Evolutionary conservation across 2,797 vertebrate species (phyloP).

Genomic region (Phataginus tetradactyla): DNA sequence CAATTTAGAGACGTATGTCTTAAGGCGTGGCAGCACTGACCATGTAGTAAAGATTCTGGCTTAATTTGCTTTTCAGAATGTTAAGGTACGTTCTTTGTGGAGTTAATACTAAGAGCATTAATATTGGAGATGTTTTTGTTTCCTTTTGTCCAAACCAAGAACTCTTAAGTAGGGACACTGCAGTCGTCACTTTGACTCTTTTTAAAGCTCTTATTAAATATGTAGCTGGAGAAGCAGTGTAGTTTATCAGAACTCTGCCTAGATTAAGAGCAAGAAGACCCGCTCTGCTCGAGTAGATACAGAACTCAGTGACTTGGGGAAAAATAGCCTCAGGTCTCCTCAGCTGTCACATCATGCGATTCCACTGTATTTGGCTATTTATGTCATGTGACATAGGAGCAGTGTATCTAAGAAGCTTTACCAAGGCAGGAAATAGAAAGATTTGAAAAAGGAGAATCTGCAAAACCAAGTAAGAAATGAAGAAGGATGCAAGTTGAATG

Average conservation of each 20-base stretch:
- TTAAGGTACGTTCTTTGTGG: neutral
- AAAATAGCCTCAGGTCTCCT: neutral
- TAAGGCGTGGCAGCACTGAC: neutral
- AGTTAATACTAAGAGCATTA: too few relatives aligned
- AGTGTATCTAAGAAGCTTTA: neutral
- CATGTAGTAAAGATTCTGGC: neutral
- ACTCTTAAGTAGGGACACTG: neutral
- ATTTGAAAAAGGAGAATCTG: neutral
- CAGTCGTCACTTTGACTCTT: neutral
- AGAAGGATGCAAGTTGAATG: neutral
- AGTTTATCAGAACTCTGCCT: neutral
- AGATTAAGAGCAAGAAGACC: neutral
- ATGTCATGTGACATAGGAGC: fast-evolving
- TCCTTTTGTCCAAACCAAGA: neutral
- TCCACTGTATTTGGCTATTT: neutral
- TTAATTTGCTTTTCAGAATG: neutral
- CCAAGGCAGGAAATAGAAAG: neutral
- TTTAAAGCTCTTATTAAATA: neutral
- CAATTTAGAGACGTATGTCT: neutral
- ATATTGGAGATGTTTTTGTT: neutral
- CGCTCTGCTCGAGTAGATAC: neutral
- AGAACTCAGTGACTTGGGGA: neutral
- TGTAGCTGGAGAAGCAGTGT: neutral
- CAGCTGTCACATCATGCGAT: neutral
- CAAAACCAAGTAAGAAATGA: neutral